Evolutionary conservation across 2,113 vertebrate genomes (phyloP).

Genomic region (Psilopogon haemacephalus): DNA sequence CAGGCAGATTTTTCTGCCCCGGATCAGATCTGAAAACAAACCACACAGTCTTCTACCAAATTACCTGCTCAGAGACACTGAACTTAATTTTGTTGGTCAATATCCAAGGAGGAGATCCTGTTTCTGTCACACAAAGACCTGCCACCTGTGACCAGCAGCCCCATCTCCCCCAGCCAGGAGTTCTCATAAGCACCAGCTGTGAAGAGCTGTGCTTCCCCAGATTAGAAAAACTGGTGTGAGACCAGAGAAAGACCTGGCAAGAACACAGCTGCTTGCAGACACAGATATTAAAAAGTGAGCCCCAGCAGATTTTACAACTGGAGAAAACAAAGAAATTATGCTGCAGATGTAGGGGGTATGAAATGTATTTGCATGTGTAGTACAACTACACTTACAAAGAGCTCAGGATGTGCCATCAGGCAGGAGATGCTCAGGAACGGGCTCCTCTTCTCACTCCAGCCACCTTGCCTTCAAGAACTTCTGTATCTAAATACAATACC

Average conservation of each 20-base stretch:
- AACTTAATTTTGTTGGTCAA: background rate
- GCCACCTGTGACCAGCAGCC: background rate
- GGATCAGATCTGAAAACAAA: background rate
- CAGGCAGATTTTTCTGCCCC: background rate
- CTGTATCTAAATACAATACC: background rate
- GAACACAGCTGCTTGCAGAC: background rate
- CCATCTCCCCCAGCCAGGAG: background rate
- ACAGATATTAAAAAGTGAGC: background rate
- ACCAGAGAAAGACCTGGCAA: background rate
- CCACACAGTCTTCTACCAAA: accelerated
- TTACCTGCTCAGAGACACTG: background rate
- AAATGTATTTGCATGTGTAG: background rate
- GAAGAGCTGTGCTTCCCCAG: background rate
- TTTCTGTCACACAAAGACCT: background rate
- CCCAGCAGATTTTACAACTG: background rate
- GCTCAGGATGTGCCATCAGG: background rate
- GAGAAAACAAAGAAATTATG: background rate
- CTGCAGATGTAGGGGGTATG: background rate
- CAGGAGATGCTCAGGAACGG: background rate
- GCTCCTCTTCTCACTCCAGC: background rate
- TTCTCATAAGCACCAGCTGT: background rate
- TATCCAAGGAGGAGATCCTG: background rate
- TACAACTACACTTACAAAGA: background rate
- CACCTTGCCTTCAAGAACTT: background rate
- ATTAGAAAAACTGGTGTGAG: background rate